Evolutionary conservation across 2,797 vertebrate genomes (phyloP).

Genomic region (Amazona ochrocephala): DNA sequence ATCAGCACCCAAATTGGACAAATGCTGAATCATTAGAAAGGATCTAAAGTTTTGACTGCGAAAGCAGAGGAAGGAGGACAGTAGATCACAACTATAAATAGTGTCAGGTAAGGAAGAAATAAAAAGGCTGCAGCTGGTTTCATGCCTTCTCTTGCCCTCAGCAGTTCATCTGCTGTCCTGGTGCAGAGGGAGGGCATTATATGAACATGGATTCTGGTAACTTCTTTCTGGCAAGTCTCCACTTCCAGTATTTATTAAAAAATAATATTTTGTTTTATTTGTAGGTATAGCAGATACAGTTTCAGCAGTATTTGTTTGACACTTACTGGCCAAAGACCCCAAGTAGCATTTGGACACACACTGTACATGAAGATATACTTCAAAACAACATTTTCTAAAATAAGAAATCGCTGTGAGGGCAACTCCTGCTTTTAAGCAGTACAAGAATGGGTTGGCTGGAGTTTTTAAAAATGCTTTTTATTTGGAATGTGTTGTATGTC

Average conservation of each 20-base stretch:
- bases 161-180: neutral
- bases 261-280: neutral
- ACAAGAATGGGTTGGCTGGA: neutral
- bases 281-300: conserved; percentile 91
- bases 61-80: neutral
- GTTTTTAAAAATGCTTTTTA: neutral
- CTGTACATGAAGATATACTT: neutral
- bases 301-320: conserved; percentile 84
- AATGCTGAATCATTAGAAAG: neutral
- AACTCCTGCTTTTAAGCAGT: neutral
- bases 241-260: neutral
- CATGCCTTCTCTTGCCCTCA: neutral
- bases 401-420: neutral
- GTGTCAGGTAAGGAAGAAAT: neutral
- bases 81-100: neutral
- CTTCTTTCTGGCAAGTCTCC: neutral
- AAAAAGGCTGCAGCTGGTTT: neutral
- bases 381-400: neutral
- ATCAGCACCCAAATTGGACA: neutral
- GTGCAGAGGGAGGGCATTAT: neutral
- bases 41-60: neutral
- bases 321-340: neutral
- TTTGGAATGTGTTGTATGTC: neutral
- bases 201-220: neutral
- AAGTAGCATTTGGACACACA: neutral